A percentile compares a stretch with the other conserved stretches of the same genome.
phyloP scores from a whole-genome alignment of 2,888 invertebrate genomes.

The Polymixis lichenea region DNA sequence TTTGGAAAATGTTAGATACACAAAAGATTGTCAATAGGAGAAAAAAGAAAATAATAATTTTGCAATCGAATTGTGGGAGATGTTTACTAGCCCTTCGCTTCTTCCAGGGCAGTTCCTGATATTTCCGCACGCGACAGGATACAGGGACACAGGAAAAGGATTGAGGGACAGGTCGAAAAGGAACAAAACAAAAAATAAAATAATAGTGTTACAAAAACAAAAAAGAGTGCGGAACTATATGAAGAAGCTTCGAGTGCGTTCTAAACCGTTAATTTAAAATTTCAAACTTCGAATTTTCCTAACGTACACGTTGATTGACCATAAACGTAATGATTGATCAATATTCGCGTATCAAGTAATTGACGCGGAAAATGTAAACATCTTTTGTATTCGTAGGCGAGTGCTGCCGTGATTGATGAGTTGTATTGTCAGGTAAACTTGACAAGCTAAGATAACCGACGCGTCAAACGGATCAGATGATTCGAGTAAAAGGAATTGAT shows the following conservation, averaged over 20 bases:
- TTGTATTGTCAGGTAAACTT: conserved; percentile 84
- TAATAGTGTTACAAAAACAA: conserved; percentile 64
- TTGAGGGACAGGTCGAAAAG: conserved; percentile 64
- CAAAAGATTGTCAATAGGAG: conserved; percentile 21
- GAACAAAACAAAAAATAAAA: conserved; percentile 69
- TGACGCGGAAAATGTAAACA: conserved; percentile 71
- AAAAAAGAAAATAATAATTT: conserved; percentile 36
- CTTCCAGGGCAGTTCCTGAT: conserved; percentile 45
- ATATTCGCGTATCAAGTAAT: conserved; percentile 56
- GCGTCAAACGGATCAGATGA: conserved; percentile 84
- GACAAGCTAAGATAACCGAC: conserved; percentile 80
- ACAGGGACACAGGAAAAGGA: conserved; percentile 66
- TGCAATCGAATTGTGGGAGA: conserved; percentile 23
- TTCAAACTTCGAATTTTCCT: conserved; percentile 41
- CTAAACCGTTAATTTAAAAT: conserved; percentile 40
- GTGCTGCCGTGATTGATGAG: conserved; percentile 87
- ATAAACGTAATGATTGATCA: conserved; percentile 59
- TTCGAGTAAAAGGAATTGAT: conserved; percentile 69
- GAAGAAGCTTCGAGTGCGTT: conserved; percentile 67
- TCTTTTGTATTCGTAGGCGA: conserved; percentile 83
- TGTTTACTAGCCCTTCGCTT: conserved; percentile 42
- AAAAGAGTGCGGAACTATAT: conserved; percentile 74
- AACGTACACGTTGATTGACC: conserved; percentile 42
- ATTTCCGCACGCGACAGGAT: conserved; percentile 72
- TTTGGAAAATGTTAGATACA: conserved; percentile 30